A percentile compares a stretch with the other conserved stretches of the same genome.
These are phyloP conservation scores for Copidosoma floridanum DNA, from an alignment of 1,140 invertebrate genomes.

Conservation along the genomic window DNA sequence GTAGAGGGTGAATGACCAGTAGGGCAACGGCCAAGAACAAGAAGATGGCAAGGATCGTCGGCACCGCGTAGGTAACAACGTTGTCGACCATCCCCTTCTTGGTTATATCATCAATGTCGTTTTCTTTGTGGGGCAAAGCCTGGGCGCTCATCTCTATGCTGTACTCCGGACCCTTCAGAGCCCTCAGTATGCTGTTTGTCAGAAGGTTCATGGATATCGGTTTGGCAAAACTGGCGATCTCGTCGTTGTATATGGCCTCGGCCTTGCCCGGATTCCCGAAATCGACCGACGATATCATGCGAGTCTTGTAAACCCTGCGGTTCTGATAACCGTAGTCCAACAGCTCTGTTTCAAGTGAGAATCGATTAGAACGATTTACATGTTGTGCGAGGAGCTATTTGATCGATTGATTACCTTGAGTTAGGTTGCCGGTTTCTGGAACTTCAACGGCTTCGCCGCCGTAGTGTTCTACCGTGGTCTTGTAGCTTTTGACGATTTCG, in stretches of 20 bases:
- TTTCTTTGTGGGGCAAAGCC: conserved; percentile 44
- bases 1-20: conserved; percentile 47
- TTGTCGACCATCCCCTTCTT: conserved; percentile 20
- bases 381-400: too few species aligned
- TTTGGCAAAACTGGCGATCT: conserved; percentile 39
- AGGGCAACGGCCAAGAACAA: conserved; percentile 37
- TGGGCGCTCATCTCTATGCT: conserved; percentile 38
- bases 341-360: too few species aligned
- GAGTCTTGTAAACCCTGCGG: conserved; percentile 40
- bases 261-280: too few species aligned
- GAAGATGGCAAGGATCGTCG: conserved; percentile 35
- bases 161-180: conserved; percentile 34
- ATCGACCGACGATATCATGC: conserved; percentile 40
- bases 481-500: too few species aligned
- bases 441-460: too few species aligned
- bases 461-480: too few species aligned
- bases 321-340: conserved; percentile 29
- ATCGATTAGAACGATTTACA: too few species aligned
- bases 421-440: too few species aligned
- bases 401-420: too few species aligned
- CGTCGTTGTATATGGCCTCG: conserved; percentile 44
- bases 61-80: background rate
- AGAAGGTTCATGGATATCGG: conserved; percentile 46
- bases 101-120: conserved; percentile 23
- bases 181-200: conserved; percentile 44